Conservation (phyloP, 2,113 vertebrate species). For the Erythrolamprus reginae region DNA sequence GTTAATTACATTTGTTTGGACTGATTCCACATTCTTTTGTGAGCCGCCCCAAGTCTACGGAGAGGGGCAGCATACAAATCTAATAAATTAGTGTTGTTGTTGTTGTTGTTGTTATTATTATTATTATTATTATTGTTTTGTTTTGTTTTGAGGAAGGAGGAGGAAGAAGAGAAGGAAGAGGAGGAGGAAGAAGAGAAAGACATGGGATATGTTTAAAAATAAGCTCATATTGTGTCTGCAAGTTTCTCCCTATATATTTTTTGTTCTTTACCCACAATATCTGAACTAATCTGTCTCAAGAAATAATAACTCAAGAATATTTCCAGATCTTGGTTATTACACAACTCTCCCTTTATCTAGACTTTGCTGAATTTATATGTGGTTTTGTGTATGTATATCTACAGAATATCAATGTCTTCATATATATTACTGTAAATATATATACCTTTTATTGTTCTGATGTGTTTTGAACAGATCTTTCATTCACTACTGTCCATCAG, state of each 20-base stretch:
- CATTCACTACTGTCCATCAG: slow-evolving; percentile 7
- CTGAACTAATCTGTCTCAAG: neutral
- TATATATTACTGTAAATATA: neutral
- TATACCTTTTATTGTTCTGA: neutral
- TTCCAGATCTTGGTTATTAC: neutral
- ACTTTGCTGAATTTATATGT: neutral
- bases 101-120: too few species aligned
- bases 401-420: neutral
- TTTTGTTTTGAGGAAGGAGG: neutral
- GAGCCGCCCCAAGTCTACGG: too few species aligned
- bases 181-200: neutral
- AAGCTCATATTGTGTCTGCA: neutral
- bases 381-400: neutral
- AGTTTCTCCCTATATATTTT: neutral
- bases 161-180: too few species aligned
- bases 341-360: neutral
- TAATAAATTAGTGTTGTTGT: too few species aligned
- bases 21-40: neutral
- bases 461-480: neutral
- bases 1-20: neutral
- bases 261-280: neutral
- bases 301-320: neutral
- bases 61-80: too few species aligned
- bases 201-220: neutral
- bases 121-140: too few species aligned